Conservation (phyloP, 2,888 invertebrate species). For the Gasteruption jaculator region DNA sequence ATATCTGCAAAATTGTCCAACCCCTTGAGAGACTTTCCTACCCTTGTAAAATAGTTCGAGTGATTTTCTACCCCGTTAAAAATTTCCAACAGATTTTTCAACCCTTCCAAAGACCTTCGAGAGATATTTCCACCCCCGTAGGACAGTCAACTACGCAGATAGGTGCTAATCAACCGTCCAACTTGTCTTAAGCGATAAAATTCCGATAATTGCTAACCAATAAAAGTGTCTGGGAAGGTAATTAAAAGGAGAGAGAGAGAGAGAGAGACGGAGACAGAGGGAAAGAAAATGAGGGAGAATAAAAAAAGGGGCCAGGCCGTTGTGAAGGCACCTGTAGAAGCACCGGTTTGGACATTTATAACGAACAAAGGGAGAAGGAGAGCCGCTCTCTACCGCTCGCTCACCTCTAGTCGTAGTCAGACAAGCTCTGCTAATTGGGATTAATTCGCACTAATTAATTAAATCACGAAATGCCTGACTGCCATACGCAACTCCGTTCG, state of each 20-base stretch:
- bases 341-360: slow-evolving; percentile 17
- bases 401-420: slow-evolving; percentile 28
- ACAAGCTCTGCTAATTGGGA: slow-evolving; percentile 43
- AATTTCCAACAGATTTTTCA: no score
- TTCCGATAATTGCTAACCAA: no score
- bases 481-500: slow-evolving; percentile 21
- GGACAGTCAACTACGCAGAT: no score
- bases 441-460: slow-evolving; percentile 46
- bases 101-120: no score
- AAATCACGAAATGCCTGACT: slow-evolving; percentile 35
- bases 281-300: neutral
- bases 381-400: slow-evolving; percentile 14
- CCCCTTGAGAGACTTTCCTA: no score
- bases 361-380: slow-evolving; percentile 25
- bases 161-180: no score
- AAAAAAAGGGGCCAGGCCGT: slow-evolving; percentile 11
- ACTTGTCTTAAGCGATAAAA: no score
- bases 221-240: no score
- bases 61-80: no score
- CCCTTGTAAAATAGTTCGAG: no score
- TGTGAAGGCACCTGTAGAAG: slow-evolving; percentile 27
- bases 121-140: no score
- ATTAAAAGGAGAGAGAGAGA: neutral
- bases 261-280: neutral
- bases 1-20: no score